Percentiles rank a stretch among this genome's conserved stretches.
These are phyloP conservation scores for Acholoe squamosa DNA, from an alignment of 2,888 invertebrate species.

Conservation along the genomic window DNA sequence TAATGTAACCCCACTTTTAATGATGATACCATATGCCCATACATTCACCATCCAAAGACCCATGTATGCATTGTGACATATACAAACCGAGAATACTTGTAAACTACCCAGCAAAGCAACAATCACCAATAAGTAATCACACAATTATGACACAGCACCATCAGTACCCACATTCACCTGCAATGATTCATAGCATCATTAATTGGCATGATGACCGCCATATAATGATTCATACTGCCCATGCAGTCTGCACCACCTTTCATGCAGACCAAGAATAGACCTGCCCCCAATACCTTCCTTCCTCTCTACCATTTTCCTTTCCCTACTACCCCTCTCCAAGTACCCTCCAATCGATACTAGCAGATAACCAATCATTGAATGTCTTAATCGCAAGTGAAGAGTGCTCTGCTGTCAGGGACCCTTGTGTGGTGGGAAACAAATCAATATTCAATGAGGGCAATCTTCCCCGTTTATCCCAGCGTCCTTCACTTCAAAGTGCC, in stretches of 20 bases:
- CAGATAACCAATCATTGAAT: constrained; percentile 49
- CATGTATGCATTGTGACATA: too few species aligned
- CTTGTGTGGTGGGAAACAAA: background rate
- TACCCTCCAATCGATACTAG: background rate
- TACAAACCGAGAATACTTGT: too few species aligned
- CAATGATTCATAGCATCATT: too few species aligned
- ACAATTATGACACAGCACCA: too few species aligned
- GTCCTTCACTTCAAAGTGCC: background rate
- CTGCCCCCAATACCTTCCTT: background rate
- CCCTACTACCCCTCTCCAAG: background rate
- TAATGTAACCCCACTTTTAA: too few species aligned
- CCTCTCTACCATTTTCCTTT: background rate
- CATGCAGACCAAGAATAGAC: background rate
- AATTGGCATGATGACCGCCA: too few species aligned
- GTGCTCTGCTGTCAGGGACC: background rate
- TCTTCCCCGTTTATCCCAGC: background rate
- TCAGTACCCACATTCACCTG: too few species aligned
- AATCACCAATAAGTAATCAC: too few species aligned
- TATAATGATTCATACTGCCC: background rate
- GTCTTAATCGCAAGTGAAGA: constrained; percentile 9
- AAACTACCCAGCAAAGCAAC: too few species aligned
- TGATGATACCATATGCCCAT: too few species aligned
- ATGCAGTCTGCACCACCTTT: background rate
- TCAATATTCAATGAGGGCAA: constrained; percentile 23
- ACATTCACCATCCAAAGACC: too few species aligned